Conservation (phyloP, 1,140 invertebrate species). For the Alviniconcha marisindica region DNA sequence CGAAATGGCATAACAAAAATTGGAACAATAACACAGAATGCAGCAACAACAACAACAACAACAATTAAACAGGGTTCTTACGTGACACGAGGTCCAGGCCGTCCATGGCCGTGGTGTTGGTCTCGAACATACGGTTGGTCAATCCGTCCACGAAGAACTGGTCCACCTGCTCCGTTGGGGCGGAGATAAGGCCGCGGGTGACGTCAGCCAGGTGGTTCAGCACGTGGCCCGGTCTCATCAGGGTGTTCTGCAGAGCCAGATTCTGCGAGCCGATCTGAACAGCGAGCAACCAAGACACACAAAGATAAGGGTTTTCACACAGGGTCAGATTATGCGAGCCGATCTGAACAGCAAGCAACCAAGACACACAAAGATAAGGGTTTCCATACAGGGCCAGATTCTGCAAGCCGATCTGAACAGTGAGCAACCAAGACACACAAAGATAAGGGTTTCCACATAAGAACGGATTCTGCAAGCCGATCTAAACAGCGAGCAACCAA, state of each 20-base stretch:
- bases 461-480: too few species aligned
- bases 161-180: slow-evolving; percentile 65
- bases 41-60: background rate
- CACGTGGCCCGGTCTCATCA: background rate
- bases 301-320: too few species aligned
- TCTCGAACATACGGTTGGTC: slow-evolving; percentile 27
- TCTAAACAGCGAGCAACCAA: too few species aligned
- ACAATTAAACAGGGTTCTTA: background rate
- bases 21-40: background rate
- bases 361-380: too few species aligned
- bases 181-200: background rate
- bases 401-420: too few species aligned
- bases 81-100: slow-evolving; percentile 74
- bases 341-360: too few species aligned
- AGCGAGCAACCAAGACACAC: too few species aligned
- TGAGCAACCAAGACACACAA: too few species aligned
- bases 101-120: background rate
- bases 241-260: background rate
- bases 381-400: too few species aligned
- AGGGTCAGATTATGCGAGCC: too few species aligned
- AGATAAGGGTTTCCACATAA: too few species aligned
- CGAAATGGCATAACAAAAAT: too few species aligned
- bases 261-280: background rate
- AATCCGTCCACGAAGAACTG: slow-evolving; percentile 91
- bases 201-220: background rate